These are phyloP conservation scores for Geotrypetes seraphini DNA, from an alignment of 2,797 vertebrate genomes.

Conservation along the genomic window DNA sequence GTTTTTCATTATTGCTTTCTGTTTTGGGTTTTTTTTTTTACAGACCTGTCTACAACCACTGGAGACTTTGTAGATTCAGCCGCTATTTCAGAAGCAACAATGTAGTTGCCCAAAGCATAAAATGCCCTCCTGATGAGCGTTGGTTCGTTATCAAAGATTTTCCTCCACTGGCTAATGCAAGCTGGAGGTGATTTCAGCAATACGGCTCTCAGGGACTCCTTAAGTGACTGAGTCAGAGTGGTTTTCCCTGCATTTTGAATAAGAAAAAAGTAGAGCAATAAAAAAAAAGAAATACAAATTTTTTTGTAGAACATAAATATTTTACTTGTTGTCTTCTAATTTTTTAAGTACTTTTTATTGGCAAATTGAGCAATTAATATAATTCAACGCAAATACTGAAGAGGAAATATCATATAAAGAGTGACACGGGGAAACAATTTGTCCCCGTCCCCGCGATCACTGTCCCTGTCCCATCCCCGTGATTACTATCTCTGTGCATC, in stretches of 20 bases:
- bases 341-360: too few species aligned
- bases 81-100: conserved; percentile 74
- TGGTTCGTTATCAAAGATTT: conserved; percentile 70
- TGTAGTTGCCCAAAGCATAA: conserved; percentile 86
- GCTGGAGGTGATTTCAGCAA: conserved; percentile 75
- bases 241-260: conserved; percentile 69
- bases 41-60: conserved; percentile 86
- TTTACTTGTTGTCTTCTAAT: background rate
- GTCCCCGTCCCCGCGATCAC: too few species aligned
- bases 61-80: conserved; percentile 52
- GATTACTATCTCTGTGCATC: too few species aligned
- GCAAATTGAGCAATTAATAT: too few species aligned
- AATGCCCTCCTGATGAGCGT: conserved; percentile 81
- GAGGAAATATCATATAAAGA: too few species aligned
- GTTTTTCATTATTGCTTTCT: too few species aligned
- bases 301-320: background rate
- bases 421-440: too few species aligned
- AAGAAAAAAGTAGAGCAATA: background rate
- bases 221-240: conserved; percentile 72
- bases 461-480: too few species aligned
- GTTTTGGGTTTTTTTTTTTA: background rate
- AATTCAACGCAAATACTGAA: too few species aligned
- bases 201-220: conserved; percentile 52
- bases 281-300: background rate
- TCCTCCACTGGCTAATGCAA: conserved; percentile 70